phyloP scores from a whole-genome alignment of 2,797 vertebrate species.

The Microctenopoma stevenorrisi region DNA sequence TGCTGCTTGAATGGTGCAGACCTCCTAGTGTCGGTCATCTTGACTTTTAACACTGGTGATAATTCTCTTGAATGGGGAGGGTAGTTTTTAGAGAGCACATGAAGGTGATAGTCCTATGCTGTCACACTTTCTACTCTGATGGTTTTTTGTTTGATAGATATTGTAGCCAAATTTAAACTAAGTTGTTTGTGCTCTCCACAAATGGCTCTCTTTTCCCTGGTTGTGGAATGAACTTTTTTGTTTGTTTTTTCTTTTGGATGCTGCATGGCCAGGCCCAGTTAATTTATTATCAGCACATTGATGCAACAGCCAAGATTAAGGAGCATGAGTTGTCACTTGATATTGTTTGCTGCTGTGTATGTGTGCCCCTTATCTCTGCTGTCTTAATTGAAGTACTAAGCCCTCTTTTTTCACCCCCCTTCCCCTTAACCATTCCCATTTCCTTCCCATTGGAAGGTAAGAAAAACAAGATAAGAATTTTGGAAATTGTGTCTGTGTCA shows the following conservation, averaged over 20 bases:
- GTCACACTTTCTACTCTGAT: slow-evolving; percentile 31
- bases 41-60: slow-evolving; percentile 40
- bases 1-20: slow-evolving; percentile 12
- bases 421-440: slow-evolving; percentile 55
- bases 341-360: slow-evolving; percentile 71
- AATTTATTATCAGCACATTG: slow-evolving; percentile 45
- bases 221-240: slow-evolving; percentile 55
- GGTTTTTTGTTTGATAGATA: slow-evolving; percentile 37
- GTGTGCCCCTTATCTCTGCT: slow-evolving; percentile 66
- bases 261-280: slow-evolving; percentile 79
- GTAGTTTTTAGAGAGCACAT: slow-evolving; percentile 52
- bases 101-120: slow-evolving; percentile 48
- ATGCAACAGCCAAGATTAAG: slow-evolving; percentile 51
- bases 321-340: slow-evolving; percentile 78
- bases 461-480: slow-evolving; percentile 71
- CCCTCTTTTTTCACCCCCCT: slow-evolving; percentile 64
- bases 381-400: slow-evolving; percentile 72
- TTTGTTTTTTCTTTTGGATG: slow-evolving; percentile 60
- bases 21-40: slow-evolving; percentile 41
- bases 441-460: slow-evolving; percentile 83
- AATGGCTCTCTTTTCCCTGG: slow-evolving; percentile 32
- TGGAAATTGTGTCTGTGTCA: slow-evolving; percentile 53
- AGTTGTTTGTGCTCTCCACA: slow-evolving; percentile 37
- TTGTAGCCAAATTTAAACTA: slow-evolving; percentile 21
- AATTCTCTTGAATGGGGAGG: slow-evolving; percentile 3